Evolutionary conservation across 2,797 vertebrate species (phyloP).

Genomic region (Hoplostethus atlanticus): DNA sequence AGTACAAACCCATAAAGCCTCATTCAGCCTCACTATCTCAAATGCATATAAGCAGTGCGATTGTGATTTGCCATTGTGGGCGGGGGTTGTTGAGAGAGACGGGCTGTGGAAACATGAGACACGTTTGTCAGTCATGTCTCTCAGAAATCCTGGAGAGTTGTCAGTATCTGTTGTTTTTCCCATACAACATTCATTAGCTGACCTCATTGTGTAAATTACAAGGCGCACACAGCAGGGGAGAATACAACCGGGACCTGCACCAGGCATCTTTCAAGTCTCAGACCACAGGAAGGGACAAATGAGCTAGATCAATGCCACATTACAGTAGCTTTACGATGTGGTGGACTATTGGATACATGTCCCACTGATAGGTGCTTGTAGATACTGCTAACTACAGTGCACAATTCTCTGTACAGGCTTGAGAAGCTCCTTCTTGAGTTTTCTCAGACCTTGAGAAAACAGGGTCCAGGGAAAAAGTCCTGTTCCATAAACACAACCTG

Average conservation of each 20-base stretch:
- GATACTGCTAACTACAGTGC: background rate
- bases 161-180: conserved; percentile 36
- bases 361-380: background rate
- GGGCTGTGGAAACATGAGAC: conserved; percentile 16
- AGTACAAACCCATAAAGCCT: background rate
- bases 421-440: background rate
- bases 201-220: conserved; percentile 66
- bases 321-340: background rate
- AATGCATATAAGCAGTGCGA: background rate
- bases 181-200: conserved; percentile 57
- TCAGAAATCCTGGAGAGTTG: conserved; percentile 31
- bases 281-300: conserved; percentile 26
- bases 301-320: conserved; percentile 2
- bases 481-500: conserved; percentile 32
- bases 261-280: conserved; percentile 12
- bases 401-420: background rate
- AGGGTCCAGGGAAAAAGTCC: conserved; percentile 19
- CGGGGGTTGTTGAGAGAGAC: background rate
- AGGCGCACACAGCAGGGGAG: conserved; percentile 37
- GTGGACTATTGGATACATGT: conserved; percentile 7
- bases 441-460: background rate
- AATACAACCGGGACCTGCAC: conserved; percentile 13
- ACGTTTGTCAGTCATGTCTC: conserved; percentile 26
- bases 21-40: background rate
- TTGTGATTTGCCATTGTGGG: background rate